These are phyloP conservation scores for Meloe dianella DNA, from an alignment of 2,888 invertebrate genomes.

Conservation along the genomic window DNA sequence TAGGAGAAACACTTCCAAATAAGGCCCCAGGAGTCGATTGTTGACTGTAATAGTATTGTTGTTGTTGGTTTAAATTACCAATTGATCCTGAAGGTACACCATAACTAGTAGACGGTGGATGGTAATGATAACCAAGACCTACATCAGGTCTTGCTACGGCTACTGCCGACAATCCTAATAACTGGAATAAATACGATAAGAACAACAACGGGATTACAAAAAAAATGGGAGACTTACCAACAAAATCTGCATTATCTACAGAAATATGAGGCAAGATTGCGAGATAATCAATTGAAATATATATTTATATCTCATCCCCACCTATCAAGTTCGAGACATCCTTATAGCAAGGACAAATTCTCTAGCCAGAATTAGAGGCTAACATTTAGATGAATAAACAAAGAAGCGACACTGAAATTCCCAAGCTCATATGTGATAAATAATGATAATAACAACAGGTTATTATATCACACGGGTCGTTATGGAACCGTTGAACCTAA, in stretches of 20 bases:
- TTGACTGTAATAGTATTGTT: constrained; percentile 6
- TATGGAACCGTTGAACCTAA: constrained; percentile 29
- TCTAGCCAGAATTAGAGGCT: constrained; percentile 44
- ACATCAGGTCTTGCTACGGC: constrained; percentile 60
- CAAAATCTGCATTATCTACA: constrained; percentile 45
- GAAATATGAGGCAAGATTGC: constrained; percentile 22
- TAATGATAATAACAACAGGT: constrained; percentile 14
- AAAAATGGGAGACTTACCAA: constrained; percentile 46
- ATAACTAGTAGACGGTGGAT: constrained; percentile 59
- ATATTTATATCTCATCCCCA: constrained; percentile 50
- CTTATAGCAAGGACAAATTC: constrained; percentile 54
- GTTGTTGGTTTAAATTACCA: constrained; percentile 12
- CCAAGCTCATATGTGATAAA: constrained; percentile 46
- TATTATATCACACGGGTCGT: constrained; percentile 16
- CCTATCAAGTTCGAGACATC: constrained; percentile 49
- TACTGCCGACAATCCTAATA: constrained; percentile 56
- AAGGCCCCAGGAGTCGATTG: neutral
- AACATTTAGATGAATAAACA: constrained; percentile 48
- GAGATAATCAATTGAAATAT: constrained; percentile 31
- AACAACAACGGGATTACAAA: neutral
- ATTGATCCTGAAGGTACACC: constrained; percentile 54
- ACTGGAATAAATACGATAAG: neutral
- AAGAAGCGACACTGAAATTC: constrained; percentile 44
- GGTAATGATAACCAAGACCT: constrained; percentile 55
- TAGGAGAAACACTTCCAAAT: neutral